phyloP scores from a whole-genome alignment of 2,888 invertebrate genomes.

The Agonopterix arenella region DNA sequence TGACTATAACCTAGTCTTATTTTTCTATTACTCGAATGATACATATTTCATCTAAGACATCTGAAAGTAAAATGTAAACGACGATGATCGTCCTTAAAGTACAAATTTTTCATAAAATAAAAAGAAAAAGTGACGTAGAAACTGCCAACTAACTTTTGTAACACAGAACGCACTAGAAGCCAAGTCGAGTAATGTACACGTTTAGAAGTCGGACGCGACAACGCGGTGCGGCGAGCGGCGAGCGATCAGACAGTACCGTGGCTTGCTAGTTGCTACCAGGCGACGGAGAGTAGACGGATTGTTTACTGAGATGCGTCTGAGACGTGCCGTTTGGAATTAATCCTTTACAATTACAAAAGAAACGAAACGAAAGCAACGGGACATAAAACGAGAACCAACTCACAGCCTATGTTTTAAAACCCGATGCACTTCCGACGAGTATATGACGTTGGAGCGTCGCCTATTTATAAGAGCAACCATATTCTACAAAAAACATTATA shows the following conservation, averaged over 20 bases:
- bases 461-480: conserved; percentile 39
- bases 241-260: conserved; percentile 15
- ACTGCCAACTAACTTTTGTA: conserved; percentile 53
- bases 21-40: conserved; percentile 60
- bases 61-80: conserved; percentile 39
- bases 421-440: conserved; percentile 46
- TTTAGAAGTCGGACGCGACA: conserved; percentile 59
- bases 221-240: conserved; percentile 38
- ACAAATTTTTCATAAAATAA: conserved; percentile 55
- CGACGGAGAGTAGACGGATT: conserved; percentile 74
- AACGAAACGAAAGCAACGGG: conserved; percentile 55
- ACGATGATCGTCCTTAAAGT: conserved; percentile 49
- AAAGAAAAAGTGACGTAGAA: conserved; percentile 50
- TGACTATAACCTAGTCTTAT: conserved; percentile 67
- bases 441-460: conserved; percentile 41
- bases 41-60: conserved; percentile 53
- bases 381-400: conserved; percentile 69
- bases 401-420: conserved; percentile 70
- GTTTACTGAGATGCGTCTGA: conserved; percentile 68
- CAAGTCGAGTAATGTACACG: conserved; percentile 66
- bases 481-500: conserved; percentile 37
- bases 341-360: conserved; percentile 36
- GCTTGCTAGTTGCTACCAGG: conserved; percentile 25
- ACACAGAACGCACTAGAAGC: conserved; percentile 54
- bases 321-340: conserved; percentile 71